Percentiles rank a stretch among this genome's conserved stretches.
phyloP scores from a whole-genome alignment of 2,797 vertebrate genomes.

The Phataginus tetradactyla region DNA sequence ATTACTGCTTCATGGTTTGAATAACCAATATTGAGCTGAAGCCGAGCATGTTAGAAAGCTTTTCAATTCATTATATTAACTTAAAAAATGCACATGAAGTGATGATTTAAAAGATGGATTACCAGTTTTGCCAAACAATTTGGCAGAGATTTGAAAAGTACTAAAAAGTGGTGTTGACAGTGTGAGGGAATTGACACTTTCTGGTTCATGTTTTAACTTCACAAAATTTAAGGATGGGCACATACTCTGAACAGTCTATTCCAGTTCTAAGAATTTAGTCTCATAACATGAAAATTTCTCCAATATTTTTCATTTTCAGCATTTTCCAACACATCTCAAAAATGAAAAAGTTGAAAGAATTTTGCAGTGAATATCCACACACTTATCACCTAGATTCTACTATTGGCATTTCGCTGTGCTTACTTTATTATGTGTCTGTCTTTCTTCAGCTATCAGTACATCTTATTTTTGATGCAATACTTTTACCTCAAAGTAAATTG shows the following conservation, averaged over 20 bases:
- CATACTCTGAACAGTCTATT: not conserved
- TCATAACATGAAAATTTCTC: conserved; percentile 53
- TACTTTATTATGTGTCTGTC: not conserved
- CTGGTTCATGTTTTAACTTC: conserved; percentile 53
- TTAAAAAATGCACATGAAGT: conserved; percentile 59
- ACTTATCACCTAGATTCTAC: not conserved
- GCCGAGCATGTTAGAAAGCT: not conserved
- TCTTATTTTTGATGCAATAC: not conserved
- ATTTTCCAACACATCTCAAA: conserved; percentile 32
- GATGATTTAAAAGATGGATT: conserved; percentile 50
- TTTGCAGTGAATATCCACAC: not conserved
- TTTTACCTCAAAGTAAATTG: conserved; percentile 11
- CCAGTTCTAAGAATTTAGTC: conserved; percentile 38
- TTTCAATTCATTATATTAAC: conserved; percentile 60
- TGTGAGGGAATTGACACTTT: conserved; percentile 47
- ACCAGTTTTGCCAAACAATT: conserved; percentile 23
- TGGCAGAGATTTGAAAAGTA: conserved; percentile 59
- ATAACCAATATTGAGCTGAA: conserved; percentile 3
- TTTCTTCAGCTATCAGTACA: not conserved
- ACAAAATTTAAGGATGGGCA: conserved; percentile 37
- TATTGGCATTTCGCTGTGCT: not conserved
- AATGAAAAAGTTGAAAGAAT: not conserved
- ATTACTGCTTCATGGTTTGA: not conserved
- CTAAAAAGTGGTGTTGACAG: conserved; percentile 30
- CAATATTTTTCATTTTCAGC: conserved; percentile 15